These are phyloP conservation scores for Copsychus sechellarum DNA, from an alignment of 2,113 vertebrate species.

Conservation along the genomic window DNA sequence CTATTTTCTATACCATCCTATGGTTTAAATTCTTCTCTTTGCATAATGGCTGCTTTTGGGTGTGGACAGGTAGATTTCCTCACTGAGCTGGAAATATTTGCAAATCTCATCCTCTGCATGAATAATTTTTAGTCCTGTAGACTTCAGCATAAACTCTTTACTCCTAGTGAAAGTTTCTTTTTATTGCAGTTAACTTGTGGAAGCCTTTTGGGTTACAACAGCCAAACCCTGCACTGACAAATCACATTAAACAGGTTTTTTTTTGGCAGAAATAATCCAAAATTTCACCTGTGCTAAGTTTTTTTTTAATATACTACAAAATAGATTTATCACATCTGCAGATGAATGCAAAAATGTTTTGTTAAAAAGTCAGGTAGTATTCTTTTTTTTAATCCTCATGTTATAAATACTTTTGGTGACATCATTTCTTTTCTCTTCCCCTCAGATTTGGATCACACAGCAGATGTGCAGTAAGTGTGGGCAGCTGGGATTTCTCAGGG, in stretches of 20 bases:
- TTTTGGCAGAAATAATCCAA: background rate
- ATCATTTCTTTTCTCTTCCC: background rate
- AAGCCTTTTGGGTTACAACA: background rate
- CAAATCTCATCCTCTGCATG: background rate
- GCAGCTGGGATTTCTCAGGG: background rate
- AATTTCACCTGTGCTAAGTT: background rate
- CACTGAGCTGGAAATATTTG: background rate
- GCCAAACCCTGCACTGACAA: background rate
- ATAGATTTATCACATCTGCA: background rate
- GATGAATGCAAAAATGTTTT: background rate
- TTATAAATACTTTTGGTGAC: background rate
- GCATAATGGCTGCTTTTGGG: background rate
- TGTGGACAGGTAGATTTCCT: background rate
- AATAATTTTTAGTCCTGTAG: background rate
- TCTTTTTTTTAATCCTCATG: fast-evolving
- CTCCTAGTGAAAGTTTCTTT: background rate
- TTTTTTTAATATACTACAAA: background rate
- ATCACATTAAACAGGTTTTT: background rate
- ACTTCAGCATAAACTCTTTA: background rate
- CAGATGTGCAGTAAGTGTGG: slow-evolving; percentile 96
- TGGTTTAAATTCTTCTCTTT: background rate
- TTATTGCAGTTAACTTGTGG: background rate
- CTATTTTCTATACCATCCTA: background rate
- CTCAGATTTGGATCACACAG: slow-evolving; percentile 96
- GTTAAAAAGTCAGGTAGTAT: background rate